Base-by-base conservation (phyloP, 23 tunicate species). In the Phallusia fumigata region DNA sequence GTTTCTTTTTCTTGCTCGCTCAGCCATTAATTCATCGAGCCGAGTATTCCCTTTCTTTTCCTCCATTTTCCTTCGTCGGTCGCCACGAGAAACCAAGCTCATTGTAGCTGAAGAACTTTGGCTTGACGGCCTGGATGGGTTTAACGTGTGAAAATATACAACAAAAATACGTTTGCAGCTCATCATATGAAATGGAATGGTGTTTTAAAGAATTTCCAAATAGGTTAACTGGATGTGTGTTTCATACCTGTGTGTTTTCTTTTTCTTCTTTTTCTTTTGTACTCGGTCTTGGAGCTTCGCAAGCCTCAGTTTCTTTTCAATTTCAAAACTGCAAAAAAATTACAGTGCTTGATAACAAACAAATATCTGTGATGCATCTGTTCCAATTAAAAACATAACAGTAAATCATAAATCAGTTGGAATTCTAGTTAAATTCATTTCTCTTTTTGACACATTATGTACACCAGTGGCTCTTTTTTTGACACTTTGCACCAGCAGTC, bases 291-390 rank as follows among this genome's bases (percentile, higher is more conserved):
- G 89, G 28, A 78, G 52, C 45, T 94, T 94, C 19, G 93, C 94
- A n/a, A 94, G 88, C 34, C 90, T 49, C 15, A 94, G 82, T 76
- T 94, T 94, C 84, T 94, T 94, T 77, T 94, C 98, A 74, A 94
- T 94, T 86, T 94, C 98, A 79, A 94, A 94, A 65, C 92, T 88
- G 31, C 32, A 24, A 35, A 18, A 65, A 26, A 75, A 75, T 5
- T 3, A 11, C 5, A 58, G n/a, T 18, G 18, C 18, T 58, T 58
- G 28, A 58, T n/a, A n/a, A n/a, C n/a, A n/a, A n/a, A n/a, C 47
- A 40, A 40, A 40, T 3, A 40, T 40, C 10, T n/a, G n/a, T n/a
- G n/a, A n/a, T n/a, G n/a, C n/a, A n/a, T n/a, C n/a, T n/a, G n/a
- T n/a, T n/a, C n/a, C n/a, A n/a, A n/a, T n/a, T n/a, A n/a, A n/a